Percentiles rank a stretch among this genome's conserved stretches.
Evolutionary conservation across 2,113 vertebrate species (phyloP).

Genomic region (Loxodonta africana): DNA sequence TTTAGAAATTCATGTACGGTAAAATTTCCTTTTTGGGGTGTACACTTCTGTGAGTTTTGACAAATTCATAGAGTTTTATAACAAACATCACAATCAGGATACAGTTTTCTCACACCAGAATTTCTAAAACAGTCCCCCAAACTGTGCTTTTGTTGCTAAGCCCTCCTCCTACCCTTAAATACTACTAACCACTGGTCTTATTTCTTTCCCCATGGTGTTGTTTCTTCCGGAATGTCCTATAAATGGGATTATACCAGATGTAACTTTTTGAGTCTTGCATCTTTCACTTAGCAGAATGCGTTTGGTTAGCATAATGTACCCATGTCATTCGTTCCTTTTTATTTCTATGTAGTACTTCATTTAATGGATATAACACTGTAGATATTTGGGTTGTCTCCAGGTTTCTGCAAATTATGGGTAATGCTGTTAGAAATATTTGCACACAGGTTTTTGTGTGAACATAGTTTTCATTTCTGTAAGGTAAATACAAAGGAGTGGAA

Average conservation of each 20-base stretch:
- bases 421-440: no score
- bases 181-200: neutral
- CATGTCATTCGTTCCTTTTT: neutral
- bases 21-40: neutral
- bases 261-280: neutral
- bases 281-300: neutral
- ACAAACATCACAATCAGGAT: neutral
- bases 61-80: neutral
- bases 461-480: no score
- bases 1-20: neutral
- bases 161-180: neutral
- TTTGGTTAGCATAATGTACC: neutral
- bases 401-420: no score
- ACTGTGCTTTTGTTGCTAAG: neutral
- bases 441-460: no score
- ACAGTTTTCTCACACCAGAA: neutral
- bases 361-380: neutral
- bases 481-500: no score
- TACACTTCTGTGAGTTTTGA: neutral
- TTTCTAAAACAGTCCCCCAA: neutral
- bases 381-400: no score
- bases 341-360: neutral
- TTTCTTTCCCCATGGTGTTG: neutral
- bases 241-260: neutral
- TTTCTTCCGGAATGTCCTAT: neutral